Evolutionary conservation across 2,797 vertebrate genomes (phyloP), one percentile per base, ranked within the genome.

Genomic region (Danio kyathit): DNA sequence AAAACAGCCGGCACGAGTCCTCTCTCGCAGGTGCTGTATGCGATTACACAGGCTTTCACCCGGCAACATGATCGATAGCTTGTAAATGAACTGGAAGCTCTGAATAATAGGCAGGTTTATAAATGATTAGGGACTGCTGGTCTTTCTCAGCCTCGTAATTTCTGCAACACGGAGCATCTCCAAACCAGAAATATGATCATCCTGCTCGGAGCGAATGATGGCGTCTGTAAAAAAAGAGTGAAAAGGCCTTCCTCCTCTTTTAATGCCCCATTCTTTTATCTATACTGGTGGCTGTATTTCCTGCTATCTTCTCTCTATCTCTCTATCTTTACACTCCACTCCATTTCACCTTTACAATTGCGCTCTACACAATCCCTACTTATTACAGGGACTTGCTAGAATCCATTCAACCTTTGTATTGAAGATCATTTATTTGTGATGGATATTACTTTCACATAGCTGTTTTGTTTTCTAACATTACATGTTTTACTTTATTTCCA

Each of bases 231-330:
- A 79, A 79, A 79, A 46, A 43, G 0, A 75, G 67, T 38, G 82
- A 85, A 88, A 84, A 52, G 40, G 6, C 29, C 56, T 52, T 46
- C 48, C 29, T n/a, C 49, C 43, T 66, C n/a, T 49, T 82, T 64
- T 72, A 49, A 48, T 48, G 29, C 21, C 38, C 19, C n/a, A 59
- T 72, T 72, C 19, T 41, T 57, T 64, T 63, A 54, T 73, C 40
- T 76, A 56, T 38, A 76, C 19, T 12, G 21, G 13, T 43, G 57
- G 38, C 40, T 79, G 48, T 72, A 72, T 79, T 71, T 87, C 86
- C 84, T 78, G 84, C 64, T 81, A 77, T 69, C 66, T 64, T 75
- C 16, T 79, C 82, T 84, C 82, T 82, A 87, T 86, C 19, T n/a
- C 41, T 57, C 14, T 63, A 8, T 61, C 19, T 74, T 63, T 48